Evolutionary conservation across 1,140 invertebrate genomes (phyloP).

Genomic region (Heterodera carotae): DNA sequence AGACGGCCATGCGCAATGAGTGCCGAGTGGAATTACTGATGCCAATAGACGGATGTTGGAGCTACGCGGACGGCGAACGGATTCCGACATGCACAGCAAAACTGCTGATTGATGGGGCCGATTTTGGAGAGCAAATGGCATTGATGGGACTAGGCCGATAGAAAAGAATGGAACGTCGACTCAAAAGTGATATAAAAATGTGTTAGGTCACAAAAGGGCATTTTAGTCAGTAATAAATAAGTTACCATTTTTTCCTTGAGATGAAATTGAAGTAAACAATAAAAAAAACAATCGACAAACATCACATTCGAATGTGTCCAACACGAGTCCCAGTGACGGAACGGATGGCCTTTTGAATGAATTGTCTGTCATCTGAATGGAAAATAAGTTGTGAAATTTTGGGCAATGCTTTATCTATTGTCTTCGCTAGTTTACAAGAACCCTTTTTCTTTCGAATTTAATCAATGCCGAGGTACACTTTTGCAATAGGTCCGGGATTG

Average conservation of each 20-base stretch:
- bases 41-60: conserved; percentile 1
- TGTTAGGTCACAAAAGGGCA: background rate
- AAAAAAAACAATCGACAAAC: background rate
- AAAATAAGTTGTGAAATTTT: background rate
- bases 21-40: conserved; percentile 24
- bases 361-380: conserved; percentile 24
- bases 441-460: background rate
- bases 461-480: background rate
- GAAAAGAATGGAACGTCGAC: conserved; percentile 7
- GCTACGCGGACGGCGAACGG: background rate
- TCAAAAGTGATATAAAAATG: background rate
- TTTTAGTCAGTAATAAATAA: background rate
- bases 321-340: conserved; percentile 36
- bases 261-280: background rate
- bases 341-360: conserved; percentile 30
- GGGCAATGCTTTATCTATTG: background rate
- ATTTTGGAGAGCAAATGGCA: conserved; percentile 29
- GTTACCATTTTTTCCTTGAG: background rate
- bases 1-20: conserved; percentile 3
- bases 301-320: conserved; percentile 37
- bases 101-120: conserved; percentile 29
- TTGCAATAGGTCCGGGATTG: no score
- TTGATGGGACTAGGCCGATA: conserved; percentile 26
- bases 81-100: conserved; percentile 23
- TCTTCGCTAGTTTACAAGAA: background rate